Base-by-base conservation (phyloP, 2,113 vertebrate species). In the Ctenodactylus gundi region DNA sequence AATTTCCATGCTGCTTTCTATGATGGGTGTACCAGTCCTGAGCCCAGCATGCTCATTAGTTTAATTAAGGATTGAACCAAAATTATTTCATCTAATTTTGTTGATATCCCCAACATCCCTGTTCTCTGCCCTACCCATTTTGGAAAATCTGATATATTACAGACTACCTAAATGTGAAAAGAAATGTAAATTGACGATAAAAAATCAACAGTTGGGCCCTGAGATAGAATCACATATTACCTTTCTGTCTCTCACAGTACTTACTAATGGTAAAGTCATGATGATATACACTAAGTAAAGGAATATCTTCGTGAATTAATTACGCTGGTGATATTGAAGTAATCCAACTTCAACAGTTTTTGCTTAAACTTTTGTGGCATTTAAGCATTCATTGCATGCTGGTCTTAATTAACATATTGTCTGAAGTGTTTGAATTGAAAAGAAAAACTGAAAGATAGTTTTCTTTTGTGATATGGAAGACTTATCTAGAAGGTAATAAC, bases 301-400 rank as follows among this genome's bases (percentile, higher is more conserved):
- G 55, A 92, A 57, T 83, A 57, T 91, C 83, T 94, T 85, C n/a
- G 84, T 75, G 13, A 96, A 57, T 84, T 84, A 53, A 65, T 86
- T 23, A 84, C 31, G 49, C 62, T 95, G 25, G 44, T 77, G 46
- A 77, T 70, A 34, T 53, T 51, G 83, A 67, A 20, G 21, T 72
- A 55, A 83, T 86, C 27, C 39, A 88, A 44, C 15, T 85, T 87
- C 92, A 92, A 76, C 21, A 75, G 21, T 65, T 80, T 86, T 89
- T 88, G 29, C 34, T 89, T 83, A 67, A 91, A 49, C 53, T 95
- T 90, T 76, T 72, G 3, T 88, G 46, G 34, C 8, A 68, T 88
- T 88, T 78, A 81, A 82, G 76, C 39, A 73, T 75, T 73, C 39
- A 85, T 41, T 94, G 51, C 3, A 46, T 72, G 39, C 23, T 62